Evolutionary conservation across 2,113 vertebrate genomes (phyloP).

Genomic region (Grallaria varia): DNA sequence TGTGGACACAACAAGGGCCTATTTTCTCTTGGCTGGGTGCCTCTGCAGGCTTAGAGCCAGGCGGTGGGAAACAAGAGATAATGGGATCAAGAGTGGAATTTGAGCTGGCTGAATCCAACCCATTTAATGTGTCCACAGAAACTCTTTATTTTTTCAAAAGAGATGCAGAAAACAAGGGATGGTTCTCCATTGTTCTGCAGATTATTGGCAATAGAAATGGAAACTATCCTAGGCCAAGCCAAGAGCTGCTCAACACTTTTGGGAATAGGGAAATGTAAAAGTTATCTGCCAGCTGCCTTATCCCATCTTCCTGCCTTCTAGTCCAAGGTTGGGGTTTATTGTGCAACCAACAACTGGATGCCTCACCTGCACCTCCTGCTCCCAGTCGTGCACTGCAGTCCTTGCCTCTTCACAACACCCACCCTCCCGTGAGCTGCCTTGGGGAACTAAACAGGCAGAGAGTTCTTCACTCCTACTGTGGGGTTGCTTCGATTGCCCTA

Average conservation of each 20-base stretch:
- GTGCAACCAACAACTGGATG: not conserved
- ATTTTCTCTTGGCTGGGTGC: not conserved
- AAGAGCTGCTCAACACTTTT: not conserved
- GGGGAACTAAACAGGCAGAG: not conserved
- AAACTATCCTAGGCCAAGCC: not conserved
- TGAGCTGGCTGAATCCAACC: not conserved
- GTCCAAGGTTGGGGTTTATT: not conserved
- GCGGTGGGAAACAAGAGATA: not conserved
- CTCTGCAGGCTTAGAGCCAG: not conserved
- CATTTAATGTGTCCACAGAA: conserved; percentile 11
- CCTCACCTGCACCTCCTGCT: not conserved
- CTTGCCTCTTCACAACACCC: not conserved
- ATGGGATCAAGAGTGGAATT: not conserved
- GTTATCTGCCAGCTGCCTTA: not conserved
- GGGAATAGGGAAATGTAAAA: not conserved
- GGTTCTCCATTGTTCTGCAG: not conserved
- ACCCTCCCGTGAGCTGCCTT: fast-evolving
- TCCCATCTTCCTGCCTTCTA: not conserved
- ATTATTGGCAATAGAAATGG: not conserved
- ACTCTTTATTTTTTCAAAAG: not conserved
- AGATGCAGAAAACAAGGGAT: not conserved
- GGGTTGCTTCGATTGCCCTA: too few species aligned
- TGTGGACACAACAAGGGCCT: not conserved
- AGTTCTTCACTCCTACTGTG: not conserved
- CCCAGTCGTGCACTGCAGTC: not conserved